phyloP scores from a whole-genome alignment of 2,888 invertebrate genomes.

The Bruchidius siliquastri region DNA sequence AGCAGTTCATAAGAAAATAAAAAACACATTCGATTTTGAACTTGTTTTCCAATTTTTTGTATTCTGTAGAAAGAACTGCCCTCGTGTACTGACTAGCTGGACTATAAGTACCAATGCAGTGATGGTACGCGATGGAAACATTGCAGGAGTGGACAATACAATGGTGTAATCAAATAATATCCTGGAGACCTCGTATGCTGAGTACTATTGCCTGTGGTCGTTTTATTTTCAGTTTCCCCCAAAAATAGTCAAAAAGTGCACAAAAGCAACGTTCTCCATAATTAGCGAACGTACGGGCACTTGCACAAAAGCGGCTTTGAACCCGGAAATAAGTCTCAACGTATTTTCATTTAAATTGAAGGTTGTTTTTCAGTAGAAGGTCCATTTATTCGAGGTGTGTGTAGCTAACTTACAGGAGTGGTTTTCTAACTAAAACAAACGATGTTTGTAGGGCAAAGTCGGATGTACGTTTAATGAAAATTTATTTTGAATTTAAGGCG shows the following conservation, averaged over 20 bases:
- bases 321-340: neutral
- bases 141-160: too few relatives aligned
- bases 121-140: too few relatives aligned
- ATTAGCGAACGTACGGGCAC: neutral
- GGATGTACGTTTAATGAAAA: neutral
- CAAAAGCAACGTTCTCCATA: neutral
- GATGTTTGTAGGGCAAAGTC: slow-evolving; percentile 12
- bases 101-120: too few relatives aligned
- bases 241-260: neutral
- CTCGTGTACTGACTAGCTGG: too few relatives aligned
- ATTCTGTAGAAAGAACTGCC: too few relatives aligned
- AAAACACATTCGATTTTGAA: too few relatives aligned
- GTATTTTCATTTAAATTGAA: neutral
- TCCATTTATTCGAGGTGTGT: neutral
- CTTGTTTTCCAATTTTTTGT: too few relatives aligned
- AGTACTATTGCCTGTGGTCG: neutral
- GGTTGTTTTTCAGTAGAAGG: neutral
- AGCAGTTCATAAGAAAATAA: too few relatives aligned
- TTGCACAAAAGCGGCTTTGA: neutral
- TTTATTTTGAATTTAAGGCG: neutral
- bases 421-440: slow-evolving; percentile 20
- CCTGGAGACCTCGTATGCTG: neutral
- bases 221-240: neutral
- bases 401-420: slow-evolving; percentile 7
- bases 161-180: neutral